Base-by-base conservation (phyloP, 2,113 vertebrate species). In the Jacana jacana region DNA sequence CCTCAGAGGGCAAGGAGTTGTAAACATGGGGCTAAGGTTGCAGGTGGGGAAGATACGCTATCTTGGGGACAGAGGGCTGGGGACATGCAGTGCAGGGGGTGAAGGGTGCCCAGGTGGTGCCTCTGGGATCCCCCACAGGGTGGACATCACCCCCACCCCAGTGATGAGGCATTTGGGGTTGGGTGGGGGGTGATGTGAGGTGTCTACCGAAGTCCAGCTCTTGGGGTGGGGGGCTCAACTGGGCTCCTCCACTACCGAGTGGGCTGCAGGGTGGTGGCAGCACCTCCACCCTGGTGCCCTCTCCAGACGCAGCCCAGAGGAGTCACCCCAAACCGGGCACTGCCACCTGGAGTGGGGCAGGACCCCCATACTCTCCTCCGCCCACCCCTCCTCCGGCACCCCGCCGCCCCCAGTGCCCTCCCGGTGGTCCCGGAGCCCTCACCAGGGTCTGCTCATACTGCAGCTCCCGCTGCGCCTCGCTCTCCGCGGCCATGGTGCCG, bases 401-500 rank as follows among this genome's bases (percentile, higher is more conserved):
- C 58, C n/a, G n/a, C n/a, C 31, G 12, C 14, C 13, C 30, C 19
- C 40, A 8, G 40, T 33, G 60, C 6, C 22, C 48, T 42, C 23
- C 35, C 61, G 30, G 13, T 10, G 24, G 24, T 33, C 57, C 35
- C 20, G 20, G 33, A 35, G 54, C 73, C 98, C 99, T 99, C 95
- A 99, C 99, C 99, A 99, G 93, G 77, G 99, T 99, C 97, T 99
- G 99, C 80, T 99, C 99, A 88, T 99, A 99, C 87, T 99, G 99
- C 93, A 99, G 98, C 94, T 99, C 99, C 86, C 99, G 98, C 97
- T 98, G 98, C 85, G 98, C 99, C 68, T 98, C 98, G 83, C 98
- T 98, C 75, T 98, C 98, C 69, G 98, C 98, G 81, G 98, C 98
- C 89, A 97, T 97, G 95, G 88, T 86, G 79, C 94, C 80, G 85